These are phyloP conservation scores for Coregonus sp. DNA, from an alignment of 2,797 vertebrate genomes.

Conservation along the genomic window DNA sequence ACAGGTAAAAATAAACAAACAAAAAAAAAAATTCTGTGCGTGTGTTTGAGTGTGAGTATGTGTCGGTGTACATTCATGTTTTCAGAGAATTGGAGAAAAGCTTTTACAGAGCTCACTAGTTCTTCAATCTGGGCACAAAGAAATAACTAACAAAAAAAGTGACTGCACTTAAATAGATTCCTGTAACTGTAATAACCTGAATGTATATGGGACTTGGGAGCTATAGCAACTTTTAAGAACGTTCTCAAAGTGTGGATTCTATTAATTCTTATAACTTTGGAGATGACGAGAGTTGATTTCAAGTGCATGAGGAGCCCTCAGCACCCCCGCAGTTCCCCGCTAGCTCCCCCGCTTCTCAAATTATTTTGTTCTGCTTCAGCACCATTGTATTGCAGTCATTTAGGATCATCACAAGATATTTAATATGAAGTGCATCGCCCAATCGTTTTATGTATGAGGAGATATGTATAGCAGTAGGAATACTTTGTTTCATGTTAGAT, in stretches of 20 bases:
- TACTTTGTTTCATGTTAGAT: conserved; percentile 72
- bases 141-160: conserved; percentile 46
- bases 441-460: conserved; percentile 46
- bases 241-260: conserved; percentile 55
- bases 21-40: neutral
- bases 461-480: conserved; percentile 53
- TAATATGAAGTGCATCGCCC: conserved; percentile 52
- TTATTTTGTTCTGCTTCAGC: conserved; percentile 62
- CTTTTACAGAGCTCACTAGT: conserved; percentile 29
- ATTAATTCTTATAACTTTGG: conserved; percentile 59
- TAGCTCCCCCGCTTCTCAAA: conserved; percentile 48
- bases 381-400: conserved; percentile 57
- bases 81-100: conserved; percentile 34
- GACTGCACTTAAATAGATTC: conserved; percentile 45
- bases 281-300: conserved; percentile 38
- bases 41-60: neutral
- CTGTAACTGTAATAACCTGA: conserved; percentile 50
- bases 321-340: conserved; percentile 28
- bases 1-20: conserved; percentile 18
- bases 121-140: conserved; percentile 42
- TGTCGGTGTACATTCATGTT: neutral
- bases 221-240: conserved; percentile 48
- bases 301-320: conserved; percentile 43
- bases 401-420: conserved; percentile 65
- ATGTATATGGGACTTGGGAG: conserved; percentile 24